Evolutionary conservation across 2,797 vertebrate species (phyloP).

Genomic region (Iguana delicatissima): DNA sequence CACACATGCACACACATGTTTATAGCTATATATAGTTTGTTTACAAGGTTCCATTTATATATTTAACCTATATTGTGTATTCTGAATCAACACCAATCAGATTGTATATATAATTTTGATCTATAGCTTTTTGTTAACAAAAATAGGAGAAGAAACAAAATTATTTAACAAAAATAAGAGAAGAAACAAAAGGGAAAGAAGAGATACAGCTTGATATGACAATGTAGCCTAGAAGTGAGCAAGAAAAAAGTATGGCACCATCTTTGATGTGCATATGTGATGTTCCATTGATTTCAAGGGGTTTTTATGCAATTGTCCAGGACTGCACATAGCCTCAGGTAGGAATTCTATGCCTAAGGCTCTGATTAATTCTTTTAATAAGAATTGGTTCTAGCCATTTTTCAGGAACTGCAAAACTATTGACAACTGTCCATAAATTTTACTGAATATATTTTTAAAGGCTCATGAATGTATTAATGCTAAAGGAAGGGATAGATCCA

Average conservation of each 20-base stretch:
- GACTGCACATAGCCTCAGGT: constrained; percentile 28
- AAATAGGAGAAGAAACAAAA: background rate
- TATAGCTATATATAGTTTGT: too few relatives aligned
- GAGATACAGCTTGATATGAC: too few relatives aligned
- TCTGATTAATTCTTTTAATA: constrained; percentile 39
- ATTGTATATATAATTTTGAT: too few relatives aligned
- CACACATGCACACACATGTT: too few relatives aligned
- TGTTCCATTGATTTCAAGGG: background rate
- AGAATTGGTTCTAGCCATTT: background rate
- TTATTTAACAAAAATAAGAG: background rate
- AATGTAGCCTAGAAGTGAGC: constrained; percentile 26
- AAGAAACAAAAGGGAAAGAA: too few relatives aligned
- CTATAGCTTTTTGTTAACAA: too few relatives aligned
- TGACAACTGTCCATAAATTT: constrained; percentile 11
- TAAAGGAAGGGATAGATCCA: background rate
- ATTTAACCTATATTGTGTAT: too few relatives aligned
- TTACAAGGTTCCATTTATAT: too few relatives aligned
- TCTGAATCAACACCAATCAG: too few relatives aligned
- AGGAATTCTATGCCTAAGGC: constrained; percentile 28
- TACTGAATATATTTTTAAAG: constrained; percentile 2
- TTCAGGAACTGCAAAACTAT: background rate
- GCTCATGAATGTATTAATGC: constrained; percentile 5
- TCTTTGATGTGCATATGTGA: background rate
- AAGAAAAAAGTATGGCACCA: background rate
- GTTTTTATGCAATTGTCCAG: background rate